These are phyloP conservation scores for Phymatocera aterrima DNA, from an alignment of 2,888 invertebrate genomes.

Conservation along the genomic window DNA sequence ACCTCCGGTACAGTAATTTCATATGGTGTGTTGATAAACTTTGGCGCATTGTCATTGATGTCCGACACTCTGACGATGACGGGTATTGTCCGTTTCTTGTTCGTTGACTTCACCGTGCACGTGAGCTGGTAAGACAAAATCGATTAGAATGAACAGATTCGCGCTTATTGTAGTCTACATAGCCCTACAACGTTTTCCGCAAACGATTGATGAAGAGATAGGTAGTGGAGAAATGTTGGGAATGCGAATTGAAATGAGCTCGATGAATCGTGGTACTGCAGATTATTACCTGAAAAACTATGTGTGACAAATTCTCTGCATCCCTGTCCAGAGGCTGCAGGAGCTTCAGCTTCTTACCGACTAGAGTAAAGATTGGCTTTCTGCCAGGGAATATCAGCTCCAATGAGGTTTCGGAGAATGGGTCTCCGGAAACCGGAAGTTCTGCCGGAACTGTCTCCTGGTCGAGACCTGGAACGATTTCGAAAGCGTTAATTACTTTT, in stretches of 20 bases:
- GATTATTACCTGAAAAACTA: conserved; percentile 87
- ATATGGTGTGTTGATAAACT: conserved; percentile 90
- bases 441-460: conserved; percentile 89
- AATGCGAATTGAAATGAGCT: no score
- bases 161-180: no score
- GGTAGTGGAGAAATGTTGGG: no score
- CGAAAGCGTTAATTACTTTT: conserved; percentile 16
- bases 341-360: conserved; percentile 88
- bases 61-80: conserved; percentile 93
- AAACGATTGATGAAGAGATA: background rate
- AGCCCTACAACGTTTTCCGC: no score
- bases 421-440: conserved; percentile 90
- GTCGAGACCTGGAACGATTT: conserved; percentile 82
- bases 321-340: conserved; percentile 90
- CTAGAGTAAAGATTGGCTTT: conserved; percentile 86
- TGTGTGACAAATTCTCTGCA: conserved; percentile 89
- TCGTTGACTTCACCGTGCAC: conserved; percentile 87
- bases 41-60: conserved; percentile 92
- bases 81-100: conserved; percentile 89
- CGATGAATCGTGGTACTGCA: background rate
- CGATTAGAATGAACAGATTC: conserved; percentile 46
- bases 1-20: conserved; percentile 92
- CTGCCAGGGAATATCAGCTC: conserved; percentile 89
- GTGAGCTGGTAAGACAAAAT: conserved; percentile 80
- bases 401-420: conserved; percentile 85